Evolutionary conservation across 1,140 invertebrate genomes (phyloP).

Genomic region (Papilio aristodemus): DNA sequence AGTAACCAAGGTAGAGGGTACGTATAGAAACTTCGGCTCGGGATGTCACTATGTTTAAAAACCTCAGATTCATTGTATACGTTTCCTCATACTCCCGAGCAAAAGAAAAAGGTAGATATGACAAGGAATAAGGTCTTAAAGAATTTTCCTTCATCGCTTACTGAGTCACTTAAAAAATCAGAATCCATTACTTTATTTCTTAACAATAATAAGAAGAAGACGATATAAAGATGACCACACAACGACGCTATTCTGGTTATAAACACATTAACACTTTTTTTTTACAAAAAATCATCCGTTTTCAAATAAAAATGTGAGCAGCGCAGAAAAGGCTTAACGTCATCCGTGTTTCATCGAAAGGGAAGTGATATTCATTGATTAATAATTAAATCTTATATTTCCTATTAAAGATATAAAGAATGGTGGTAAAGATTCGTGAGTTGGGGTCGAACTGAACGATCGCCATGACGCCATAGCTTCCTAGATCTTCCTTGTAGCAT

Average conservation of each 20-base stretch:
- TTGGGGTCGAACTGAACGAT: conserved; percentile 14
- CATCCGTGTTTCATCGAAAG: neutral
- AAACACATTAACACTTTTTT: neutral
- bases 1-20: too few species aligned
- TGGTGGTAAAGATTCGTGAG: conserved; percentile 26
- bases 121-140: too few species aligned
- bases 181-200: neutral
- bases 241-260: neutral
- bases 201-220: neutral
- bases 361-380: conserved; percentile 27
- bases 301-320: neutral
- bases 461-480: conserved; percentile 69
- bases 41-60: too few species aligned
- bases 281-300: too few species aligned
- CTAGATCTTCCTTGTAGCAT: conserved; percentile 72
- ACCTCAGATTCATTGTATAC: too few species aligned
- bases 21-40: too few species aligned
- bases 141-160: too few species aligned
- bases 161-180: neutral
- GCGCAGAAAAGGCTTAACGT: neutral
- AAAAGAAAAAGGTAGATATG: too few species aligned
- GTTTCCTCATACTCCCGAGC: neutral
- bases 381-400: conserved; percentile 23
- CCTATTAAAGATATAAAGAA: conserved; percentile 12
- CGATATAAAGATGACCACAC: neutral